phyloP scores from a whole-genome alignment of 1,140 invertebrate genomes.

The Ceratina japonica region DNA sequence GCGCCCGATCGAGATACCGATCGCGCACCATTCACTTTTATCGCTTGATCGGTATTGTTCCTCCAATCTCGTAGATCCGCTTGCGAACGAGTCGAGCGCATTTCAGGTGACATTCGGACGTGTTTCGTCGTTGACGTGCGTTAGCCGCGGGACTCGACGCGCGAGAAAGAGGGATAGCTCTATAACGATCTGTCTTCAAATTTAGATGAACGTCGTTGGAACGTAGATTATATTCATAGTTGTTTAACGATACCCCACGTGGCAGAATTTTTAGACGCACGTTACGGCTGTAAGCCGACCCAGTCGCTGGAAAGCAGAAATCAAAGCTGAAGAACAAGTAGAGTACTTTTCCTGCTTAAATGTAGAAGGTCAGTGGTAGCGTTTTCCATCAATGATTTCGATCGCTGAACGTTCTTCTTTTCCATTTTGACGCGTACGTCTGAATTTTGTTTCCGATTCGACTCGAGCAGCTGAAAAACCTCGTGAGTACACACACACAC shows the following conservation, averaged over 20 bases:
- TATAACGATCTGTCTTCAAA: constrained; percentile 40
- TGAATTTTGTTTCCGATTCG: not conserved
- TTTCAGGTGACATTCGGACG: constrained; percentile 5
- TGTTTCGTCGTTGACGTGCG: not conserved
- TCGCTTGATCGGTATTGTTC: constrained; percentile 37
- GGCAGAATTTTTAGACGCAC: constrained; percentile 41
- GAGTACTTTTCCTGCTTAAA: constrained; percentile 20
- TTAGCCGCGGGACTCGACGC: constrained; percentile 31
- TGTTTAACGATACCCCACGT: constrained; percentile 33
- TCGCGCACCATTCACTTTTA: not conserved
- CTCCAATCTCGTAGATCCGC: constrained; percentile 22
- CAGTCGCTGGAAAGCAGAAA: constrained; percentile 12
- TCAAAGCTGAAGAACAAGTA: constrained; percentile 35
- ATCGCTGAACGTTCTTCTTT: not conserved
- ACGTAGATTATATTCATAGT: constrained; percentile 38
- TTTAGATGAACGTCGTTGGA: constrained; percentile 45
- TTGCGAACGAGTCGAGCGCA: not conserved
- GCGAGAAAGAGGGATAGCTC: constrained; percentile 18
- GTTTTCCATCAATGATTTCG: not conserved
- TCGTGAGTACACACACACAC: constrained; percentile 8
- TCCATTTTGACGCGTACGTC: not conserved
- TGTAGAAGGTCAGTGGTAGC: not conserved
- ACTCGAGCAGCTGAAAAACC: constrained; percentile 6
- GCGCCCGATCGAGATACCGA: constrained; percentile 16
- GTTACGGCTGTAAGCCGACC: constrained; percentile 9